phyloP scores from a whole-genome alignment of 2,113 vertebrate genomes.

The Pseudopipra pipra region DNA sequence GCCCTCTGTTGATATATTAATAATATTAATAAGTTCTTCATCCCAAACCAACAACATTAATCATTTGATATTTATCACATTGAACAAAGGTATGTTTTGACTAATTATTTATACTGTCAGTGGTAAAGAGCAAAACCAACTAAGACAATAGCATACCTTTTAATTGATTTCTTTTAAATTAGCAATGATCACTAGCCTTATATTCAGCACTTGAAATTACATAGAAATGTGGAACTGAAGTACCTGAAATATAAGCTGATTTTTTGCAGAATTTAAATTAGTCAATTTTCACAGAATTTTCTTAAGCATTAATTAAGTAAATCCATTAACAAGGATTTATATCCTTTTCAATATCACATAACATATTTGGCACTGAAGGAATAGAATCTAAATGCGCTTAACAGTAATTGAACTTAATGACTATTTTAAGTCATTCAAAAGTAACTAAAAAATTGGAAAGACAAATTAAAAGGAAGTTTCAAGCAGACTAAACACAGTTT shows the following conservation, averaged over 20 bases:
- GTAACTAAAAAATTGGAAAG: background rate
- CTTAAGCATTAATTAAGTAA: background rate
- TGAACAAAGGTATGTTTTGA: background rate
- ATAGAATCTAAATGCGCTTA: background rate
- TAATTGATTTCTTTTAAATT: background rate
- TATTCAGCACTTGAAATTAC: background rate
- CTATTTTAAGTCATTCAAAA: background rate
- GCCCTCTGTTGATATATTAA: slow-evolving; percentile 39
- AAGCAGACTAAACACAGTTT: background rate
- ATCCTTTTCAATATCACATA: background rate
- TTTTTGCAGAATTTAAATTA: slow-evolving; percentile 15
- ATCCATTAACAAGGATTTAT: background rate
- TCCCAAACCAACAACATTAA: background rate
- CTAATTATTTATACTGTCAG: background rate
- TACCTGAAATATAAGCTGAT: background rate
- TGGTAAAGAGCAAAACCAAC: background rate
- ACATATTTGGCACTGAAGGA: background rate
- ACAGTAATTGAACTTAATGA: background rate
- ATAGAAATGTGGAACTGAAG: background rate
- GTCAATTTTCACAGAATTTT: background rate
- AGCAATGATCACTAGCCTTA: background rate
- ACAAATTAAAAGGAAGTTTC: background rate
- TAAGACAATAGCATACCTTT: background rate
- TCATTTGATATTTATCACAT: background rate
- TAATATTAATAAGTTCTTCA: background rate